These are phyloP conservation scores for Parotia lawesii DNA, from an alignment of 2,113 vertebrate species.

Conservation along the genomic window DNA sequence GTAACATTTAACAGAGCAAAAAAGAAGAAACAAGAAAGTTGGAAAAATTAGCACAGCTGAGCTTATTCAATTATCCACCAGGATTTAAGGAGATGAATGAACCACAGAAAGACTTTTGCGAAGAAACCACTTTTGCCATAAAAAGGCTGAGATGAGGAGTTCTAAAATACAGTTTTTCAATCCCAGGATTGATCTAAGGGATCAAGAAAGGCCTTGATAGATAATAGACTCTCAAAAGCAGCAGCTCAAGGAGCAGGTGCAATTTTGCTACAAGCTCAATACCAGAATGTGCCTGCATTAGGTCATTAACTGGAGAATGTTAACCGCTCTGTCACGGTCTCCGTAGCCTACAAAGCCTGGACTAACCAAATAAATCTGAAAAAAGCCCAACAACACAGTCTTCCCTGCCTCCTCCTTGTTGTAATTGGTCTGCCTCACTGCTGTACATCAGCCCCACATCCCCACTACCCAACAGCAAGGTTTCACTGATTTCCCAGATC, in stretches of 20 bases:
- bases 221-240: not conserved
- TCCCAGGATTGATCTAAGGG: slow-evolving; percentile 9
- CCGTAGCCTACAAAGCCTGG: not conserved
- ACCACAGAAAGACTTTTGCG: not conserved
- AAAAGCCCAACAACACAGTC: not conserved
- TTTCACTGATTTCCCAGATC: not conserved
- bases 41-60: slow-evolving; percentile 1
- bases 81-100: slow-evolving; percentile 38
- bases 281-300: not conserved
- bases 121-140: not conserved
- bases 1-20: slow-evolving; percentile 3
- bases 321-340: not conserved
- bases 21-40: not conserved
- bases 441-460: not conserved
- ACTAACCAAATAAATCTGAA: not conserved
- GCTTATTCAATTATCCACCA: slow-evolving; percentile 1
- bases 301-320: not conserved
- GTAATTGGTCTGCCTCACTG: not conserved
- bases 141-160: slow-evolving; percentile 15
- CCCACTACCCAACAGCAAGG: not conserved
- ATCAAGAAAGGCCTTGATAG: slow-evolving; percentile 11
- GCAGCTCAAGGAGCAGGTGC: slow-evolving; percentile 2
- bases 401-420: not conserved
- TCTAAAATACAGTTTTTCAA: slow-evolving; percentile 24
- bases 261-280: not conserved